Evolutionary conservation across 2,888 invertebrate genomes (phyloP).

Genomic region (Candidula unifasciata): DNA sequence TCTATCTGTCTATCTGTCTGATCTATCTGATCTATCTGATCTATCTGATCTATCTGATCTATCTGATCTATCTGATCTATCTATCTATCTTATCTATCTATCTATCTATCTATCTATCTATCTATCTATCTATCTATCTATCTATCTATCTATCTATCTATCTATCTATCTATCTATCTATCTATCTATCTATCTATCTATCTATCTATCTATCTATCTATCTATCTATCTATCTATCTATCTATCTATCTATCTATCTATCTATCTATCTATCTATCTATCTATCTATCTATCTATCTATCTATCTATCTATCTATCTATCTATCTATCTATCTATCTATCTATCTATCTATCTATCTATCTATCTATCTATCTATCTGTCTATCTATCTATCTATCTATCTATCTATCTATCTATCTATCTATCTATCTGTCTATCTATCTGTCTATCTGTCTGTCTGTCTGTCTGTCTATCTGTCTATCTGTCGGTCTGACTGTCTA

Average conservation of each 20-base stretch:
- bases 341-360: too few relatives aligned
- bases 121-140: background rate
- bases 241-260: constrained; percentile 6
- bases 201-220: background rate
- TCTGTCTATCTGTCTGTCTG: too few relatives aligned
- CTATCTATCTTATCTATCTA: background rate
- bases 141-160: background rate
- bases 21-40: too few relatives aligned
- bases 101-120: constrained; percentile 8
- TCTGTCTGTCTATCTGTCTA: too few relatives aligned
- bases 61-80: background rate
- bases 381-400: too few relatives aligned
- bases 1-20: background rate
- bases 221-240: constrained; percentile 11
- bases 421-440: too few relatives aligned
- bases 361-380: too few relatives aligned
- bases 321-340: too few relatives aligned
- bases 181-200: background rate
- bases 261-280: background rate
- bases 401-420: background rate
- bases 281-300: background rate
- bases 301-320: background rate
- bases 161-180: background rate
- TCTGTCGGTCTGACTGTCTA: background rate
- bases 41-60: too few relatives aligned